These are phyloP conservation scores for Helostoma temminkii DNA, from an alignment of 2,797 vertebrate species.

Conservation along the genomic window DNA sequence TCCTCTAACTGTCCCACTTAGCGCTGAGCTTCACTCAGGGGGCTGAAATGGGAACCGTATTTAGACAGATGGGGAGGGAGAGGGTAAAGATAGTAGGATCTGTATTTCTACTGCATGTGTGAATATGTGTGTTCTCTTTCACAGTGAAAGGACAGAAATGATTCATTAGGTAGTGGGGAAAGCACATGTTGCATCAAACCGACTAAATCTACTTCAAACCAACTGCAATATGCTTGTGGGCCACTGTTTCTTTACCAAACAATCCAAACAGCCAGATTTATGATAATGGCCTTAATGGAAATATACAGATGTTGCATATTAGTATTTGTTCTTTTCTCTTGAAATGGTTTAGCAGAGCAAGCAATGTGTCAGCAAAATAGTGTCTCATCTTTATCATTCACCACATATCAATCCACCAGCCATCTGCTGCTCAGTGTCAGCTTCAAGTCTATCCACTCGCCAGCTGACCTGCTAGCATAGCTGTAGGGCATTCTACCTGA, in stretches of 20 bases:
- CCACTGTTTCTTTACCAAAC: slow-evolving; percentile 13
- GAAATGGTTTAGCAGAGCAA: background rate
- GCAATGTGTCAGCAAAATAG: slow-evolving; percentile 39
- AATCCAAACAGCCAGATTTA: background rate
- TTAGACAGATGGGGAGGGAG: slow-evolving; percentile 53
- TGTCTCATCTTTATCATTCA: slow-evolving; percentile 53
- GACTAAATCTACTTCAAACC: background rate
- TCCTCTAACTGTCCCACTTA: slow-evolving; percentile 81
- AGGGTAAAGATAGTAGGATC: slow-evolving; percentile 37
- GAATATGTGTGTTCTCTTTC: slow-evolving; percentile 17
- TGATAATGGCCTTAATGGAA: background rate
- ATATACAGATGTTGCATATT: background rate
- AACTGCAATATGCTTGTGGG: background rate
- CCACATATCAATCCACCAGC: slow-evolving; percentile 46
- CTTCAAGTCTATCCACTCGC: slow-evolving; percentile 52
- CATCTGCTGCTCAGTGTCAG: slow-evolving; percentile 73
- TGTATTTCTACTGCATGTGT: slow-evolving; percentile 32
- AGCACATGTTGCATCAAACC: slow-evolving; percentile 32
- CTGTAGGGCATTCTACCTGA: slow-evolving; percentile 19
- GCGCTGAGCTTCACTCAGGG: slow-evolving; percentile 67
- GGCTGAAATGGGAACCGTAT: slow-evolving; percentile 74
- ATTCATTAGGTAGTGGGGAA: slow-evolving; percentile 13
- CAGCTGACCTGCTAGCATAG: slow-evolving; percentile 47
- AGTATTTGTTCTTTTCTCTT: background rate
- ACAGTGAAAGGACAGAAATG: slow-evolving; percentile 4